Evolutionary conservation across 1,140 invertebrate genomes (phyloP).

Genomic region (Bombus affinis): DNA sequence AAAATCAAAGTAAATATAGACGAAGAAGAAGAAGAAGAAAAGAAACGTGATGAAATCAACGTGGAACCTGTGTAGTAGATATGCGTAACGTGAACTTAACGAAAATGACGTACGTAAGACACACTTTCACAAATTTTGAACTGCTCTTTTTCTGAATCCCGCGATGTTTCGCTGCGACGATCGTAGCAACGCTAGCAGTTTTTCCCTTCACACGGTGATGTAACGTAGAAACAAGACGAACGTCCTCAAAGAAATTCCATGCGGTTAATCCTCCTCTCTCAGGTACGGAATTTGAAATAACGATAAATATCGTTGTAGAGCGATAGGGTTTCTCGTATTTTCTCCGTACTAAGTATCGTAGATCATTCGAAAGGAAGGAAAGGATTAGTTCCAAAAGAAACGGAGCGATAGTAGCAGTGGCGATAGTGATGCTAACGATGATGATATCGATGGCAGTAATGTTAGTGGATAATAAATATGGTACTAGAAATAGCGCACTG

Average conservation of each 20-base stretch:
- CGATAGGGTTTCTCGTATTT: conserved; percentile 52
- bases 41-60: background rate
- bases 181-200: conserved; percentile 66
- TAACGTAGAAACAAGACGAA: conserved; percentile 69
- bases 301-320: conserved; percentile 53
- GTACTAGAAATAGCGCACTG: conserved; percentile 32
- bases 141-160: conserved; percentile 65
- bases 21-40: background rate
- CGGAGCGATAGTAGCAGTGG: conserved; percentile 21
- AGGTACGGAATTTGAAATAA: conserved; percentile 65
- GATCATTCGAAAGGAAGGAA: conserved; percentile 54
- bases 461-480: conserved; percentile 3
- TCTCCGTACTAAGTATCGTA: conserved; percentile 60
- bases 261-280: conserved; percentile 73
- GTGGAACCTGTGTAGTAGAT: conserved; percentile 20
- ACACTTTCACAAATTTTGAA: conserved; percentile 54
- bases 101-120: conserved; percentile 17
- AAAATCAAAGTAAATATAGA: background rate
- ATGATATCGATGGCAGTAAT: conserved; percentile 7
- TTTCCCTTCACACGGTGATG: conserved; percentile 65
- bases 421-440: conserved; percentile 29
- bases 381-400: conserved; percentile 28
- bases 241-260: conserved; percentile 74
- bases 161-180: conserved; percentile 71
- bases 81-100: conserved; percentile 25